Evolutionary conservation across 2,888 invertebrate genomes (phyloP).

Genomic region (Ametastegia equiseti): DNA sequence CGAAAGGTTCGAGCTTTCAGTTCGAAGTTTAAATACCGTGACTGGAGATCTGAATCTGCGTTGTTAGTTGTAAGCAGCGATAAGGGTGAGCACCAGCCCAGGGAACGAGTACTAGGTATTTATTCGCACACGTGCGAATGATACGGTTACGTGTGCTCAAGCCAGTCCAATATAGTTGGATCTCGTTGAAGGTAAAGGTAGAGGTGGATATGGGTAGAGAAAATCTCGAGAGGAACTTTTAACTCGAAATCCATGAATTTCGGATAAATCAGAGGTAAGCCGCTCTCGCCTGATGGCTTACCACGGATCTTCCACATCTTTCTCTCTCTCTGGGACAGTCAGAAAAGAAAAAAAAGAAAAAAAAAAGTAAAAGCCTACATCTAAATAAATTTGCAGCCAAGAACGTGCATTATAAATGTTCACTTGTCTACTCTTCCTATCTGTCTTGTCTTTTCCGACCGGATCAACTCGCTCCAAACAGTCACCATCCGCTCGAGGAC

Average conservation of each 20-base stretch:
- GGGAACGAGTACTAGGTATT: too few relatives aligned
- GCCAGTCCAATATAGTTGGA: background rate
- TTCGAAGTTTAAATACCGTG: conserved; percentile 24
- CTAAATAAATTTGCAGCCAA: conserved; percentile 43
- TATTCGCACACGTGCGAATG: background rate
- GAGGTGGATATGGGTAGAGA: background rate
- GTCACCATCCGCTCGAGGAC: conserved; percentile 5
- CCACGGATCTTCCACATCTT: conserved; percentile 23
- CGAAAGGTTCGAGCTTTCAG: background rate
- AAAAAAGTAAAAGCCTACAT: conserved; percentile 31
- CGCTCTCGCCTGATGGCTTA: conserved; percentile 11
- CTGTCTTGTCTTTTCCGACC: conserved; percentile 27
- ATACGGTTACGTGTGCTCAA: background rate
- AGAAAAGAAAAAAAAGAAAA: background rate
- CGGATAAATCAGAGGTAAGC: conserved; percentile 47
- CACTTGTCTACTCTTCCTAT: conserved; percentile 44
- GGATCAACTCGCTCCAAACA: conserved; percentile 37
- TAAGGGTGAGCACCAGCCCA: background rate
- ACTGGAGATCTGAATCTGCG: conserved; percentile 24
- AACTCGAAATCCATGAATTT: conserved; percentile 44
- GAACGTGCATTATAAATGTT: conserved; percentile 46
- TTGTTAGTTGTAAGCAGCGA: background rate
- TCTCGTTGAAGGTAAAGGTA: too few relatives aligned
- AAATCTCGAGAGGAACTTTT: conserved; percentile 10
- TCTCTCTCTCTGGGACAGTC: background rate